phyloP scores from a whole-genome alignment of 2,113 vertebrate species.

The Seriola rivoliana region DNA sequence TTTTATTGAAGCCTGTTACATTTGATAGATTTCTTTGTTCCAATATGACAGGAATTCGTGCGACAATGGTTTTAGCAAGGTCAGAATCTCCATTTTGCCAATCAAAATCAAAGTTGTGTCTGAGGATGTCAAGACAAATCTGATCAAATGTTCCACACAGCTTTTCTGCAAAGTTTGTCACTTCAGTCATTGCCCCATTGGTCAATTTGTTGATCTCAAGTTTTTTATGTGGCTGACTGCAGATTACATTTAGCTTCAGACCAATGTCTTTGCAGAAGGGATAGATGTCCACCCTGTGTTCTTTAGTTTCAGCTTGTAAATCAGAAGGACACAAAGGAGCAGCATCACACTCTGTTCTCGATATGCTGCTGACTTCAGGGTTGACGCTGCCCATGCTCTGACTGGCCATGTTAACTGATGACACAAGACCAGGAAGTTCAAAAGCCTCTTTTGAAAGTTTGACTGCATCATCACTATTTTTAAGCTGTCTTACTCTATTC shows the following conservation, averaged over 20 bases:
- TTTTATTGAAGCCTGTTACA: rapidly evolving
- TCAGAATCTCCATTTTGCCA: constrained; percentile 19
- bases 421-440: constrained; percentile 7
- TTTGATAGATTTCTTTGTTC: not conserved
- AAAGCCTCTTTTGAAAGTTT: constrained; percentile 34
- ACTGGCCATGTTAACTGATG: not conserved
- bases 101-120: constrained; percentile 46
- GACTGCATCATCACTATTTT: constrained; percentile 6
- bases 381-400: not conserved
- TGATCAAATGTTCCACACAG: constrained; percentile 56
- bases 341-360: not conserved
- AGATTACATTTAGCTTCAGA: constrained; percentile 23
- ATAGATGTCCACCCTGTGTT: not conserved
- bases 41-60: not conserved
- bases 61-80: constrained; percentile 2
- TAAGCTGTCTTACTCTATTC: constrained; percentile 20
- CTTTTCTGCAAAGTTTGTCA: constrained; percentile 37
- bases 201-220: constrained; percentile 26
- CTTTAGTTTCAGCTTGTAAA: not conserved
- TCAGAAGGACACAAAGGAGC: not conserved
- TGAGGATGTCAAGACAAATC: constrained; percentile 46
- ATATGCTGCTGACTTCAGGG: not conserved
- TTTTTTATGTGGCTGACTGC: not conserved
- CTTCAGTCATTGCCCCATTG: constrained; percentile 47
- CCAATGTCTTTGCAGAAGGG: constrained; percentile 38